phyloP scores from a whole-genome alignment of 2,797 vertebrate genomes.

The Lepilemur septentrionalis region DNA sequence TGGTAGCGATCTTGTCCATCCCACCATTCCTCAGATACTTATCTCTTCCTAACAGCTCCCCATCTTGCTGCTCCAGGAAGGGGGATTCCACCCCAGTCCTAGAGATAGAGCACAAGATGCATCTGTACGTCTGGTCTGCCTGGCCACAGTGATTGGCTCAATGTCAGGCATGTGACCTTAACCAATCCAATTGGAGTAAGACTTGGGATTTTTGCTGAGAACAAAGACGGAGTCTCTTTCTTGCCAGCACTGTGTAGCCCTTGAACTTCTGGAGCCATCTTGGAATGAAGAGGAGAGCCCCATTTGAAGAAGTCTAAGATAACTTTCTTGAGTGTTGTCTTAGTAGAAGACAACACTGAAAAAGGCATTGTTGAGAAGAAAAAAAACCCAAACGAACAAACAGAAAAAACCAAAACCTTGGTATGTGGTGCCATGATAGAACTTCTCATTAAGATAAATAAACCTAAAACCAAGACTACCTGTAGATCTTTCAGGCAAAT shows the following conservation, averaged over 20 bases:
- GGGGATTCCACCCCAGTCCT: not conserved
- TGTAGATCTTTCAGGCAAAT: constrained; percentile 39
- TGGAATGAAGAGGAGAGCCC: not conserved
- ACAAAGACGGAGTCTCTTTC: not conserved
- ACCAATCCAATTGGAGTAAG: not conserved
- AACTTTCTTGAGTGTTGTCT: no score
- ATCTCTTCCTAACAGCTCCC: not conserved
- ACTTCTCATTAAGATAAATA: not conserved
- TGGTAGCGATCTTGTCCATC: not conserved
- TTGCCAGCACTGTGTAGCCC: not conserved
- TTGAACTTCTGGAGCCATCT: not conserved
- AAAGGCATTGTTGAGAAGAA: not conserved
- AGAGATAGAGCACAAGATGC: not conserved
- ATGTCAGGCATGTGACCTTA: not conserved
- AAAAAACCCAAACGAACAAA: not conserved
- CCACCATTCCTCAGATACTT: accelerated
- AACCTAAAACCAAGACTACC: not conserved
- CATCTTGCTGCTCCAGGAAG: not conserved
- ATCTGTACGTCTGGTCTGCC: not conserved
- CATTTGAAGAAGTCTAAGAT: not conserved
- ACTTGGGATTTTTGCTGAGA: not conserved
- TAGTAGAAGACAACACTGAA: not conserved
- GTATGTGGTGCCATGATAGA: not conserved
- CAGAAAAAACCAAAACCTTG: not conserved
- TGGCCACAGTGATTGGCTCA: not conserved